Conservation (phyloP, 2,113 vertebrate genomes). For the Trachemys scripta region DNA sequence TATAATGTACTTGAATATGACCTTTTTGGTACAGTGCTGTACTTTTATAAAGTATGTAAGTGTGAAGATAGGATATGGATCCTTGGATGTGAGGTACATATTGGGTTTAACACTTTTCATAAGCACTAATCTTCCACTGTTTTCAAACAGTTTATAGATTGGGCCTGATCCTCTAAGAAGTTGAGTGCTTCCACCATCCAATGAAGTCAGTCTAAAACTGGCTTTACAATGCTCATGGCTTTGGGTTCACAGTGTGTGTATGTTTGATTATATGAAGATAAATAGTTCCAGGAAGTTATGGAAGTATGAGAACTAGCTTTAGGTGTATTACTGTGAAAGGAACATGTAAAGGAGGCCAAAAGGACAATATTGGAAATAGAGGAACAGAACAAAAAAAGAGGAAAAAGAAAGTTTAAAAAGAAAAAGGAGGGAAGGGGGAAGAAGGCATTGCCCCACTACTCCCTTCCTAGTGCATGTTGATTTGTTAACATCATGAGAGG, state of each 20-base stretch:
- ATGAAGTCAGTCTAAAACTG: background rate
- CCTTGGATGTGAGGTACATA: background rate
- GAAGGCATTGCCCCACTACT: background rate
- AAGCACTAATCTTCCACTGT: fast-evolving
- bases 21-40: background rate
- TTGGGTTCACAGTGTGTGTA: background rate
- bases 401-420: background rate
- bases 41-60: background rate
- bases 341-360: background rate
- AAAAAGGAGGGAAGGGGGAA: background rate
- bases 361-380: background rate
- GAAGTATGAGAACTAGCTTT: background rate
- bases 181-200: background rate
- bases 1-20: background rate
- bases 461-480: background rate
- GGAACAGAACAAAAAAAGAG: background rate
- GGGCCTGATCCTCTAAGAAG: background rate
- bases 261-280: background rate
- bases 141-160: background rate
- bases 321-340: background rate
- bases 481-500: background rate
- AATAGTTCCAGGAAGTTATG: background rate
- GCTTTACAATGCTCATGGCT: background rate
- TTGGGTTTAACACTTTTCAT: background rate
- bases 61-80: background rate